Evolutionary conservation across 2,113 vertebrate species (phyloP), one percentile per base, ranked within the genome.

Genomic region (Murina feae): DNA sequence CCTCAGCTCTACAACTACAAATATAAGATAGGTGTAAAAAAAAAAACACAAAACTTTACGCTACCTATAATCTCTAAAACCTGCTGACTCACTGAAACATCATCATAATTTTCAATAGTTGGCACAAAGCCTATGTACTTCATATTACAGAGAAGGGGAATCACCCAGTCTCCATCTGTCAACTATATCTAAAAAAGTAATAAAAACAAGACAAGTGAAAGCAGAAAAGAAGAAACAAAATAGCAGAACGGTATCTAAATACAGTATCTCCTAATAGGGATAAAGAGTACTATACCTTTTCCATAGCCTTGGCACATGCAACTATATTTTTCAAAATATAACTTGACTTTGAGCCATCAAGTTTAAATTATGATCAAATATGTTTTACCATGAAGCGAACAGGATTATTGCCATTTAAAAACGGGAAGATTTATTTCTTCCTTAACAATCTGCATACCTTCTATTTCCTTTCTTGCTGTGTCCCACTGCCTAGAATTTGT

Each of bases 321-420:
- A 91, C 3, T 85, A 0, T 23, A 69, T 58, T 96, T 89, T 82
- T 53, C 32, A 1, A 89, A 89, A 44, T 68, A 18, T 25, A 92
- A 75, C 58, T 86, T 53, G 21, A 89, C 30, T 92, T 86, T 81
- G 42, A 9, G 74, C 4, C 35, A 92, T 58, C 55, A 63, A 60
- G 25, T 94, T 92, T 92, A 85, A 80, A 75, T 79, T 91, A 71
- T 87, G 58, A 84, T 71, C 60, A 93, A 86, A 14, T 87, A 90
- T 49, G 20, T 78, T 37, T 83, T 53, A 78, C 20, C 12, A 37
- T 58, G 76, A 39, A 65, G 47, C 16, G 53, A 89, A 49, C 9
- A 25, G 39, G 2, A 71, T 79, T 30, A 51, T 1, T 65, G 12
- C n/a, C 32, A 86, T 76, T 81, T 81, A 89, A 8, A 66, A 74